Conservation (phyloP, 2,797 vertebrate genomes). For the Xenopus petersii region DNA sequence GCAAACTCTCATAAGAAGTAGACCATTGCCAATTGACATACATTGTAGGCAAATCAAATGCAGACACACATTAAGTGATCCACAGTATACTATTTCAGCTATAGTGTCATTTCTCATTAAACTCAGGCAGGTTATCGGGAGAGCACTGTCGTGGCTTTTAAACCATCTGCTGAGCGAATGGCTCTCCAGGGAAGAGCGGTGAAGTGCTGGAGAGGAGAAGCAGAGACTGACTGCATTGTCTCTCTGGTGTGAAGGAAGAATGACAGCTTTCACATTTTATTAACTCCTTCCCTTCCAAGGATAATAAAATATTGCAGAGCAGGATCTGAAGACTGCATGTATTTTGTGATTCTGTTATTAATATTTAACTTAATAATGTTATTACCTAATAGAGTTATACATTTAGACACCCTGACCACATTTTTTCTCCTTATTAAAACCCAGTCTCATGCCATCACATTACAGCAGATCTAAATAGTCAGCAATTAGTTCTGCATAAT, state of each 20-base stretch:
- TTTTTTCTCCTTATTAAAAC: too few species aligned
- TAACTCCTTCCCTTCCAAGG: constrained; percentile 28
- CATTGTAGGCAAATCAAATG: constrained; percentile 10
- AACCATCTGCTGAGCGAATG: constrained; percentile 42
- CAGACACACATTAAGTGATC: constrained; percentile 25
- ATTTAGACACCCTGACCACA: too few species aligned
- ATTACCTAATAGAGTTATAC: too few species aligned
- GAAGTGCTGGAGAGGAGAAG: constrained; percentile 26
- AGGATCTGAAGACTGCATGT: neutral
- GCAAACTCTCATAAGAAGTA: too few species aligned
- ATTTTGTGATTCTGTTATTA: too few species aligned
- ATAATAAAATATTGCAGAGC: constrained; percentile 13
- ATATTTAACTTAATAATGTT: too few species aligned
- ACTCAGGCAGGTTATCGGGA: constrained; percentile 41
- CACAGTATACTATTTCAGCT: constrained; percentile 22
- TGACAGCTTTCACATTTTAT: constrained; percentile 39
- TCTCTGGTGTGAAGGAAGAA: constrained; percentile 12
- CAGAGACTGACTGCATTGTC: constrained; percentile 22
- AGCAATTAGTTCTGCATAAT: too few species aligned
- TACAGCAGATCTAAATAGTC: too few species aligned
- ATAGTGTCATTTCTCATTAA: constrained; percentile 44
- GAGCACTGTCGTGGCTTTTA: constrained; percentile 39
- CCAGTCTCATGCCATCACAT: too few species aligned
- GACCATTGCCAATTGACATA: neutral
- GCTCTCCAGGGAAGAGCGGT: constrained; percentile 29